Conservation (phyloP, 2,113 vertebrate genomes). For the Sebastes schlegelii region DNA sequence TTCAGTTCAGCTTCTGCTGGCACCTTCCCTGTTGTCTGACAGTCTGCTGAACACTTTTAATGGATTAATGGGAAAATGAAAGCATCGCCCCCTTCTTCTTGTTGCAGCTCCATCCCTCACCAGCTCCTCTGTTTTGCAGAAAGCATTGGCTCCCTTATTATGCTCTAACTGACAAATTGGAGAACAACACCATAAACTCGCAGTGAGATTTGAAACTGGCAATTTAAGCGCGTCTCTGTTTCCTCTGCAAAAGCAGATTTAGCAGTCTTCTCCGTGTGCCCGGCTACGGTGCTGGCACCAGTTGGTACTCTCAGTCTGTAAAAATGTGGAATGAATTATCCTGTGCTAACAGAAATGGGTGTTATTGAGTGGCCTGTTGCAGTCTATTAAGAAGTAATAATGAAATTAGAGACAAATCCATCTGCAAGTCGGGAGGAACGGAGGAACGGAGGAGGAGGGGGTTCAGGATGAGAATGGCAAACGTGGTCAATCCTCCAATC, state of each 20-base stretch:
- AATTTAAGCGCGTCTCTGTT: conserved; percentile 52
- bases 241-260: conserved; percentile 63
- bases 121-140: conserved; percentile 48
- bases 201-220: conserved; percentile 61
- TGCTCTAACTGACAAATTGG: conserved; percentile 65
- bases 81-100: conserved; percentile 28
- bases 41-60: conserved; percentile 36
- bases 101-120: conserved; percentile 38
- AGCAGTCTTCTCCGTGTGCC: conserved; percentile 40
- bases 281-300: conserved; percentile 58
- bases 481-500: conserved; percentile 54
- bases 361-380: conserved; percentile 66
- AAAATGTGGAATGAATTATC: conserved; percentile 75
- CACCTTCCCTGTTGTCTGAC: conserved; percentile 24
- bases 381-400: conserved; percentile 75
- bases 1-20: conserved; percentile 43
- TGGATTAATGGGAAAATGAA: conserved; percentile 64
- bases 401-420: conserved; percentile 68
- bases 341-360: conserved; percentile 65
- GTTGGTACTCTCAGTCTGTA: conserved; percentile 45
- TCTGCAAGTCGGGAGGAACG: conserved; percentile 39
- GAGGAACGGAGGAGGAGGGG: conserved; percentile 5
- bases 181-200: conserved; percentile 64
- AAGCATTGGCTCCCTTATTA: conserved; percentile 37
- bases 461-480: conserved; percentile 49